Evolutionary conservation across 2,888 invertebrate genomes (phyloP).

Genomic region (Kryphioiulus occultus): DNA sequence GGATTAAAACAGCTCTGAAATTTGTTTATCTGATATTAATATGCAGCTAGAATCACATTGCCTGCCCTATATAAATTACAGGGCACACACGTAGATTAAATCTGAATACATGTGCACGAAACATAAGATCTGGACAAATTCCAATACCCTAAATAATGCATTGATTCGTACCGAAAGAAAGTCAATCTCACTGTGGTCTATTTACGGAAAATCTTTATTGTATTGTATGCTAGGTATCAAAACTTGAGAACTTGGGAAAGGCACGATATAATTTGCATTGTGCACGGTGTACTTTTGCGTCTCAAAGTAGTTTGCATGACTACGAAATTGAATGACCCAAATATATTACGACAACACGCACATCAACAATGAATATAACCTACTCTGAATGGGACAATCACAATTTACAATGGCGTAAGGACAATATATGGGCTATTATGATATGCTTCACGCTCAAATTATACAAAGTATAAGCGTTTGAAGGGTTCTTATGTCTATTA

Average conservation of each 20-base stretch:
- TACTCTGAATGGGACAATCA: not conserved
- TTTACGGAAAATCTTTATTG: too few relatives aligned
- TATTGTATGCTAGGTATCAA: not conserved
- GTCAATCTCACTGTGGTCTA: not conserved
- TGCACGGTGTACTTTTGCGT: not conserved
- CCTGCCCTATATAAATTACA: not conserved
- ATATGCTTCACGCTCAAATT: not conserved
- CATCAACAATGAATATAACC: not conserved
- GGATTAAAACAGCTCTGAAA: not conserved
- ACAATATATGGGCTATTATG: not conserved
- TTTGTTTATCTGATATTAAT: not conserved
- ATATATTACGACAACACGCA: not conserved
- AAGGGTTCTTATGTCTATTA: not conserved
- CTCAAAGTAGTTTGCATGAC: not conserved
- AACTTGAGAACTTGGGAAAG: not conserved
- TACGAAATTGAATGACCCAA: not conserved
- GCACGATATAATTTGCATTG: not conserved
- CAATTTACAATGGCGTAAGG: not conserved
- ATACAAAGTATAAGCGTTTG: not conserved
- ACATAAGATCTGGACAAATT: slow-evolving; percentile 17
- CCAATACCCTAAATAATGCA: slow-evolving; percentile 4
- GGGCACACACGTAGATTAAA: not conserved
- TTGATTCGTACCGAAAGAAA: not conserved
- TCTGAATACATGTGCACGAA: not conserved
- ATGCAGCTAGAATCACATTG: not conserved